Conservation (phyloP, 2,113 vertebrate species). For the Natator depressus region DNA sequence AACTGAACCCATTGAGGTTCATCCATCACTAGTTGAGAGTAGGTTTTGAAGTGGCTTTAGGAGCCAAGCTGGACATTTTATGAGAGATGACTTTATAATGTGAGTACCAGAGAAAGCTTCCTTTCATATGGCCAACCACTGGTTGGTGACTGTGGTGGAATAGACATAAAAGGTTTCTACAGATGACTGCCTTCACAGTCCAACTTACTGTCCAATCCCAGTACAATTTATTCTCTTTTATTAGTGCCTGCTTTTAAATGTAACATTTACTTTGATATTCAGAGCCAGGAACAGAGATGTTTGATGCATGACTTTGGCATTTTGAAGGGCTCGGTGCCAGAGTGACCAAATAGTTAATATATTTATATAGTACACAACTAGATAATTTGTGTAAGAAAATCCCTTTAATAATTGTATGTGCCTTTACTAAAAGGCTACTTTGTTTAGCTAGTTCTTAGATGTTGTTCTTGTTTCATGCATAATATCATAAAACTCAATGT, state of each 20-base stretch:
- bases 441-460: background rate
- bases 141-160: background rate
- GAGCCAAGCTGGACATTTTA: background rate
- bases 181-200: background rate
- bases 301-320: background rate
- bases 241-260: background rate
- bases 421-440: background rate
- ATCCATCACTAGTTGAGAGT: background rate
- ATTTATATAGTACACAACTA: background rate
- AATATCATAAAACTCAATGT: background rate
- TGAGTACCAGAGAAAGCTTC: background rate
- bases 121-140: background rate
- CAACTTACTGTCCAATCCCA: background rate
- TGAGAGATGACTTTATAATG: background rate
- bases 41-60: background rate
- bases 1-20: background rate
- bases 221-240: background rate
- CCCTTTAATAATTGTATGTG: background rate
- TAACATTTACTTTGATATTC: background rate
- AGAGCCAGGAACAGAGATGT: background rate
- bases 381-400: background rate
- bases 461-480: background rate
- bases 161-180: background rate
- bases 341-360: background rate
- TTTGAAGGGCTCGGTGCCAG: background rate